These are phyloP conservation scores for Brenthis ino DNA, from an alignment of 2,888 invertebrate species.

Conservation along the genomic window DNA sequence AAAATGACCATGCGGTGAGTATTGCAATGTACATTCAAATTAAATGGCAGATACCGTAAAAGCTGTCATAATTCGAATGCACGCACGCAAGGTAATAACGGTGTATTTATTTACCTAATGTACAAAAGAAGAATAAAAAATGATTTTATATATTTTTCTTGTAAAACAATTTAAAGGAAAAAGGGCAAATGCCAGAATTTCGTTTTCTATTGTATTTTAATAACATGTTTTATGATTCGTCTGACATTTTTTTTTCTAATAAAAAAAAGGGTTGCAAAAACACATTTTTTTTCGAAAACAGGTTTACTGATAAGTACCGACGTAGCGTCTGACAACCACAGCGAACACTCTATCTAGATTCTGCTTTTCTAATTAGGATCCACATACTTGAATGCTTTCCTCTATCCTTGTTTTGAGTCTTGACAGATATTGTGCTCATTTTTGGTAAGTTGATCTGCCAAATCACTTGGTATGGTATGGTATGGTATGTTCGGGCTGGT, in stretches of 20 bases:
- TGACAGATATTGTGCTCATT: no score
- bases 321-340: no score
- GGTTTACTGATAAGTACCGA: neutral
- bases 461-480: no score
- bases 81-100: slow-evolving; percentile 70
- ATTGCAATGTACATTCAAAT: slow-evolving; percentile 74
- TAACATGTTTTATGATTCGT: neutral
- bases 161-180: neutral
- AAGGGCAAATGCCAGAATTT: neutral
- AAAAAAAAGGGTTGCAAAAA: neutral
- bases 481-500: no score
- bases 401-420: no score
- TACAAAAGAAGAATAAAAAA: neutral
- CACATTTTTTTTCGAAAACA: neutral
- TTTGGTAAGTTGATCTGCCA: no score
- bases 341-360: no score
- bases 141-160: neutral
- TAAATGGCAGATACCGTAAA: slow-evolving; percentile 72
- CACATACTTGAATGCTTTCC: no score
- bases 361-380: no score
- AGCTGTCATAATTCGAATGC: slow-evolving; percentile 61
- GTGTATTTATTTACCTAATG: slow-evolving; percentile 42
- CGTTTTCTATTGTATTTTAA: neutral
- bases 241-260: neutral
- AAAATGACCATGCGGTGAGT: slow-evolving; percentile 58